Percentiles rank a stretch among this genome's conserved stretches.
phyloP scores from a whole-genome alignment of 2,888 invertebrate species.

The Zele albiditarsus region DNA sequence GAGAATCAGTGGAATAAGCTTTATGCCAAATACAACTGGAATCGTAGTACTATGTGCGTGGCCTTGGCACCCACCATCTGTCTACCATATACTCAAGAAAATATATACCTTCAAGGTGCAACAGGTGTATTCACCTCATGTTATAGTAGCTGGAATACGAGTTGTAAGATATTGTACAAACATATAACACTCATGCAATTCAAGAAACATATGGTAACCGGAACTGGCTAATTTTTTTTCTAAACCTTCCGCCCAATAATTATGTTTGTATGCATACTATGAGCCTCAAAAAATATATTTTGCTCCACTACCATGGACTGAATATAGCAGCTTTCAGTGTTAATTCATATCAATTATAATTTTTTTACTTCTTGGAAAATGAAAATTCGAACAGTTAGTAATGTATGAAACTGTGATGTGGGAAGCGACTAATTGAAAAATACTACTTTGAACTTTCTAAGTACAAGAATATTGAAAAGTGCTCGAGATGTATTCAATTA shows the following conservation, averaged over 20 bases:
- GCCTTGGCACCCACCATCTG: slow-evolving; percentile 4
- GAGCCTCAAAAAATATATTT: neutral
- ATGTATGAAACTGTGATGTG: neutral
- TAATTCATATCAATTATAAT: neutral
- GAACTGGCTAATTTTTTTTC: slow-evolving; percentile 38
- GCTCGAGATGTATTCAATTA: neutral
- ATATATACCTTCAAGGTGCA: slow-evolving; percentile 18
- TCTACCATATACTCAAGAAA: neutral
- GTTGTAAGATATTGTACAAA: neutral
- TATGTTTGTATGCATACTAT: neutral
- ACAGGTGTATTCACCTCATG: slow-evolving; percentile 37
- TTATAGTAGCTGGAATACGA: slow-evolving; percentile 28
- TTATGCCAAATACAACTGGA: neutral
- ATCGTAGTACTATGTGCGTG: neutral
- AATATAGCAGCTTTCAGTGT: neutral
- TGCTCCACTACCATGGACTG: neutral
- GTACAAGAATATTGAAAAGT: neutral
- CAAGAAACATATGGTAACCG: slow-evolving; percentile 41
- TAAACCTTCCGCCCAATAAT: slow-evolving; percentile 7
- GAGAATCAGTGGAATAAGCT: neutral
- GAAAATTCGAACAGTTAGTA: neutral
- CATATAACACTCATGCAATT: neutral
- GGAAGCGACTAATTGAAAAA: neutral
- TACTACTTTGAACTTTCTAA: neutral
- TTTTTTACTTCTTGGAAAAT: neutral